phyloP scores from a whole-genome alignment of 2,797 vertebrate species.

The Sphenodon punctatus region DNA sequence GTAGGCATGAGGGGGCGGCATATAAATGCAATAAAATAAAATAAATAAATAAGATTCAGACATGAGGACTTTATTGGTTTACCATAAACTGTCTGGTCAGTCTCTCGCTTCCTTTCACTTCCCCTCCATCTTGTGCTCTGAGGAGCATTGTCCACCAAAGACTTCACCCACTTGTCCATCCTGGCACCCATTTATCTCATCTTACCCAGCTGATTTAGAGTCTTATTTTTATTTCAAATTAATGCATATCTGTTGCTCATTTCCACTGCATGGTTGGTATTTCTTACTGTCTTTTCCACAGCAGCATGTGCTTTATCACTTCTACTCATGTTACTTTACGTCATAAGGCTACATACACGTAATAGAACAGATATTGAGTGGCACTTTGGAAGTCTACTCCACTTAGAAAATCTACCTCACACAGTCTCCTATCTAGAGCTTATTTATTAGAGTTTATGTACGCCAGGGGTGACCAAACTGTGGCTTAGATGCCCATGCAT shows the following conservation, averaged over 20 bases:
- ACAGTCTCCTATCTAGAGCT: no score
- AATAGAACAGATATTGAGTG: no score
- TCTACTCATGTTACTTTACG: not conserved
- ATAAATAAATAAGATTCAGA: constrained; percentile 66
- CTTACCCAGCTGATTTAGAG: not conserved
- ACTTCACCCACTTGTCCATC: not conserved
- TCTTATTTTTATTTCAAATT: not conserved
- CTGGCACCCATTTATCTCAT: not conserved
- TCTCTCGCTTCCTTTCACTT: constrained; percentile 2
- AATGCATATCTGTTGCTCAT: not conserved
- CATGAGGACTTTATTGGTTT: constrained; percentile 62
- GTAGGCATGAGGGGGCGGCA: no score
- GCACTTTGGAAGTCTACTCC: no score
- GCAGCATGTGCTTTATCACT: not conserved
- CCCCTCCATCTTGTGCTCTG: not conserved
- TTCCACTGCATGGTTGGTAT: fast-evolving
- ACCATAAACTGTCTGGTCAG: constrained; percentile 51
- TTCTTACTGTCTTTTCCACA: not conserved
- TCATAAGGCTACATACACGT: no score
- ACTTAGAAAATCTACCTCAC: no score
- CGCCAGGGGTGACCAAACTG: no score
- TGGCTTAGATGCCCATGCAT: no score
- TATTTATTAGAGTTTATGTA: no score
- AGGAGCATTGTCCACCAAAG: not conserved
- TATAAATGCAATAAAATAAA: no score